phyloP scores from a whole-genome alignment of 2,113 vertebrate genomes.

The Aptenodytes forsteri region DNA sequence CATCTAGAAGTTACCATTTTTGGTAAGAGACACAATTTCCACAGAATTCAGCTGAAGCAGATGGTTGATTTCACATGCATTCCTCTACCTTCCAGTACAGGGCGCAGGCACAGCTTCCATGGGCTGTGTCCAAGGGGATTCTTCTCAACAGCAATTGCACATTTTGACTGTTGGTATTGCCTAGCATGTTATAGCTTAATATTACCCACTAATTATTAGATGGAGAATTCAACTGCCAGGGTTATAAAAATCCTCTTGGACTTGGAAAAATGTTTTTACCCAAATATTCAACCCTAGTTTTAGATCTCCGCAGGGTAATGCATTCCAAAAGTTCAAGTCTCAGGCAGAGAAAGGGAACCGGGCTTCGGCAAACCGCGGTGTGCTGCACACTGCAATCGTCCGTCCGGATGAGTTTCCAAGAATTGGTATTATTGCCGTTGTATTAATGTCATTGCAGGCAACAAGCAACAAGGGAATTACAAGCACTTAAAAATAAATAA shows the following conservation, averaged over 20 bases:
- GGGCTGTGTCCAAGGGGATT: not conserved
- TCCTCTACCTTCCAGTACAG: not conserved
- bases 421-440: not conserved
- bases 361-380: not conserved
- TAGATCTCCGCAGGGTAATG: not conserved
- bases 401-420: not conserved
- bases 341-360: slow-evolving; percentile 25
- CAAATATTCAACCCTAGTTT: not conserved
- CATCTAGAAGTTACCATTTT: slow-evolving; percentile 24
- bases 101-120: not conserved
- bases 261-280: not conserved
- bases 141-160: not conserved
- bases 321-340: slow-evolving; percentile 32
- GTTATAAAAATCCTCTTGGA: slow-evolving; percentile 43
- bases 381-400: slow-evolving; percentile 39
- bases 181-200: not conserved
- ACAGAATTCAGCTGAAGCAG: slow-evolving; percentile 23
- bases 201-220: not conserved
- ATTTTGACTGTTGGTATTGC: not conserved
- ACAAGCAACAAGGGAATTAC: slow-evolving; percentile 71
- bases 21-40: slow-evolving; percentile 37
- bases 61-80: not conserved
- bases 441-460: slow-evolving; percentile 71
- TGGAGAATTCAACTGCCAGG: not conserved
- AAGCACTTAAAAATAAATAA: slow-evolving; percentile 55